phyloP scores from a whole-genome alignment of 2,888 invertebrate species.

The Leptopilina syphax region DNA sequence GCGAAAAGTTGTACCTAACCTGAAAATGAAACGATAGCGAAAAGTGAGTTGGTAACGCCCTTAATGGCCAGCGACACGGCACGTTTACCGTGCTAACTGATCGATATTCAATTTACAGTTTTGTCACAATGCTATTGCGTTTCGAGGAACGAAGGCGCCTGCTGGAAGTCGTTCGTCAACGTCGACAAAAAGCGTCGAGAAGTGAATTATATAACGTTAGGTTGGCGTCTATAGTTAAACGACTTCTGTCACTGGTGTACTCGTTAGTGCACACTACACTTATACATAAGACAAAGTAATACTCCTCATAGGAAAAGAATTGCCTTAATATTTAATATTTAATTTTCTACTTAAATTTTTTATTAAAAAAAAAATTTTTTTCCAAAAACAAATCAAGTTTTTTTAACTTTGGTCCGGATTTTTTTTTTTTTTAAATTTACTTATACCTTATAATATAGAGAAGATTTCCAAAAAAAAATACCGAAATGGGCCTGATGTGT shows the following conservation, averaged over 20 bases:
- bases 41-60: slow-evolving; percentile 50
- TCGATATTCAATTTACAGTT: slow-evolving; percentile 76
- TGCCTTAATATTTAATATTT: neutral
- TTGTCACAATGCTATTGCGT: slow-evolving; percentile 69
- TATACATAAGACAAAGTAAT: slow-evolving; percentile 1
- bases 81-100: slow-evolving; percentile 55
- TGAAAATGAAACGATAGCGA: slow-evolving; percentile 51
- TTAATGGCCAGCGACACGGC: slow-evolving; percentile 68
- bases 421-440: no score
- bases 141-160: slow-evolving; percentile 62
- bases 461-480: no score
- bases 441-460: no score
- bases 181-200: slow-evolving; percentile 42
- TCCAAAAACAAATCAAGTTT: no score
- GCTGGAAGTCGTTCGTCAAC: slow-evolving; percentile 54
- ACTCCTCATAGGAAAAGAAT: neutral
- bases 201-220: slow-evolving; percentile 52
- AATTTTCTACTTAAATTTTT: neutral
- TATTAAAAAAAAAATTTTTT: no score
- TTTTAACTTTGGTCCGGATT: no score
- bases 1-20: slow-evolving; percentile 39
- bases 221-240: slow-evolving; percentile 59
- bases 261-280: slow-evolving; percentile 37
- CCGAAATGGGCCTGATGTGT: no score
- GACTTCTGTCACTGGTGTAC: slow-evolving; percentile 48